Evolutionary conservation across 2,888 invertebrate genomes (phyloP), one percentile per base, ranked within the genome.

Genomic region (Baronia brevicornis): DNA sequence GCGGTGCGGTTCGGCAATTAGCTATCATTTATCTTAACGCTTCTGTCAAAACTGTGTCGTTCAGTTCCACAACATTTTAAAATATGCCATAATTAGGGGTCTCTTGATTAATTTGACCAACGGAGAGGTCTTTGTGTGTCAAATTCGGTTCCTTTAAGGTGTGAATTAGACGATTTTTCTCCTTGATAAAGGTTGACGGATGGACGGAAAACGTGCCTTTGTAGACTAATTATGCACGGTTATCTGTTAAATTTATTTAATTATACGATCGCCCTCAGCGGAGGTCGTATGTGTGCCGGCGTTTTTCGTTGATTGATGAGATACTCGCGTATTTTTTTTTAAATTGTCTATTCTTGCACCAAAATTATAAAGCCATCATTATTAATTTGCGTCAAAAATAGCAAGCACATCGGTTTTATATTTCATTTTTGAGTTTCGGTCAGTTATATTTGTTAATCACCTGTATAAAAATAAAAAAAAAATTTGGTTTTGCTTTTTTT

Each of bases 101-200:
- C 50, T 48, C 40, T 66, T 75, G 77, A 77, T 78, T 74, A 74
- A 77, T 74, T 60, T 53, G 66, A 58, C 44, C 52, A 40, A 41
- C 48, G 47, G 48, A 55, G 50, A 60, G 57, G 54, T 57, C 65
- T 62, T 61, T 59, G 62, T 60, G 48, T 51, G 67, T 68, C 68
- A 64, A 66, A 61, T 54, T 65, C 57, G 58, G 55, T 48, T 49
- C 59, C 55, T 57, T 59, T 57, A 59, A 75, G 65, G 79, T 79
- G 79, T 79, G 71, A 80, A 80, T 79, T 72, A 77, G 77, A 67
- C 62, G 78, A 79, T 80, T 74, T 79, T 75, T 75, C 73, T 72
- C 60, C 53, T 48, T 73, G 80, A 82, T 80, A 80, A 73, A 75
- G 72, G 71, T 77, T 72, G 78, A 78, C 70, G 62, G 74, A 73